Base-by-base conservation (phyloP, 2,888 invertebrate species). In the Lithophane ornitopus region DNA sequence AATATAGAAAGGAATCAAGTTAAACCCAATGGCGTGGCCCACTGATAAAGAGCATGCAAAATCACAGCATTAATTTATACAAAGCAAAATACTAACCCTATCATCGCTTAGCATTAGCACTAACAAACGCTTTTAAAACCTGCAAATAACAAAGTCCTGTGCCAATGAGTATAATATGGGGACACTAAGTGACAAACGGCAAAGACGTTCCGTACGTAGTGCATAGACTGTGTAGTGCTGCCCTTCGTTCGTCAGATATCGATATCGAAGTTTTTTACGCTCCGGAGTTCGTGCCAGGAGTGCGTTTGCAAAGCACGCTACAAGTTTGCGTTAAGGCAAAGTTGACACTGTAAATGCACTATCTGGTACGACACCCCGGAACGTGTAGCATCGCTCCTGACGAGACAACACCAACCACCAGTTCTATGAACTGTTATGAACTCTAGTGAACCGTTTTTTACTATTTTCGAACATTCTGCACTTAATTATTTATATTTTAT, bases 311-410 rank as follows among this genome's bases (percentile, higher is more conserved):
- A 97, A 97, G 97, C 96, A 95, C 96, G 93, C 92, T 92, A 92
- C 95, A 93, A 94, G 91, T 94, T 96, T 95, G 95, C 95, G 93
- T 94, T 94, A 91, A 91, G 88, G 95, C 96, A 96, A 95, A 94
- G 92, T 95, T 96, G 95, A 97, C 97, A 97, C 98, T 99, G 99
- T 99, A 99, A 99, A 99, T 99, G 99, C 99, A 99, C 99, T 99
- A 99, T 99, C 99, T 99, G 99, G 99, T 99, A 99, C 99, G 99
- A 98, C 98, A 98, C 98, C 97, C 98, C 98, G 97, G 97, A 95
- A 97, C 96, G 97, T 97, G 92, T 94, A 92, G 92, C 96, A 90
- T 92, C 96, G 95, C 90, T 94, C 93, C 94, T 91, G 94, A 88
- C 90, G 93, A 89, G 89, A 92, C 89, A 81, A 79, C 88, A 90